These are phyloP conservation scores for Ischnus inquisitorius DNA, from an alignment of 2,888 invertebrate genomes.

Conservation along the genomic window DNA sequence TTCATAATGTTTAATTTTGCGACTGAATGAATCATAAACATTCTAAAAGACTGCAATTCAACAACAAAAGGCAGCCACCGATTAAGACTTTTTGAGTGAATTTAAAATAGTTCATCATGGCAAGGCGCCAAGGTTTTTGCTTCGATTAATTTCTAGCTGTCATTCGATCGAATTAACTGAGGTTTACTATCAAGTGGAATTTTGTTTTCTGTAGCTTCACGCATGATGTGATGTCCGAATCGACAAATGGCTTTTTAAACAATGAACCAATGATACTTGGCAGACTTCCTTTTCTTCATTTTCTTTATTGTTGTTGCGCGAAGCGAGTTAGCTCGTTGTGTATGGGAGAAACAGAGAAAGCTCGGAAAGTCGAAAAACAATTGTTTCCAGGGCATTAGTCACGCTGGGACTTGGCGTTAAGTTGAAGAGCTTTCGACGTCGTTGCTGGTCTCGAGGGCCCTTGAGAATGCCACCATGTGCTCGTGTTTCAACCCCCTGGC, in stretches of 20 bases:
- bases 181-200: conserved; percentile 27
- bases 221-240: conserved; percentile 35
- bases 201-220: conserved; percentile 46
- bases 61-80: not conserved
- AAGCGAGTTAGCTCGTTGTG: conserved; percentile 1
- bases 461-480: conserved; percentile 56
- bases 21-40: no score
- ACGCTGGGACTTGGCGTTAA: conserved; percentile 60
- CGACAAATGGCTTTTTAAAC: conserved; percentile 9
- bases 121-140: not conserved
- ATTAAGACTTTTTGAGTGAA: not conserved
- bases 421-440: conserved; percentile 57
- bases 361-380: conserved; percentile 73
- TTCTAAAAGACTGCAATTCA: not conserved
- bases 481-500: conserved; percentile 50
- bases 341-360: not conserved
- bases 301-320: not conserved
- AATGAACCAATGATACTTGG: not conserved
- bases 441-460: conserved; percentile 34
- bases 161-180: conserved; percentile 35
- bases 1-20: no score
- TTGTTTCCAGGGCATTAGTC: conserved; percentile 80
- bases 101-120: not conserved
- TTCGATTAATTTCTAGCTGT: conserved; percentile 37
- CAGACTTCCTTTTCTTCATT: conserved; percentile 7